phyloP scores from a whole-genome alignment of 2,888 invertebrate species.

The Silvanus unidentatus region DNA sequence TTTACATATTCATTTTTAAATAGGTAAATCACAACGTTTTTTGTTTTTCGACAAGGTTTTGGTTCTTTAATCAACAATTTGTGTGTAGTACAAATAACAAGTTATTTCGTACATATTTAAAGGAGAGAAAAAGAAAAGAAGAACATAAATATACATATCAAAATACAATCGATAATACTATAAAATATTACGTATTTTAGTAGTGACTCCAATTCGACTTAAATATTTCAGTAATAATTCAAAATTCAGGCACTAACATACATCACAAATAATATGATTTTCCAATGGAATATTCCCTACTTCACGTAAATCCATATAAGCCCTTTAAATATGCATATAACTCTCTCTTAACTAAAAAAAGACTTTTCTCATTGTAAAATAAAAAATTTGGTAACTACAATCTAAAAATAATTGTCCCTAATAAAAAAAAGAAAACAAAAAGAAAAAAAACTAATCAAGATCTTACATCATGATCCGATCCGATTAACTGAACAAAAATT shows the following conservation, averaged over 20 bases:
- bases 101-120: no score
- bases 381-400: not conserved
- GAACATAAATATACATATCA: no score
- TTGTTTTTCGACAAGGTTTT: not conserved
- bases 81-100: not conserved
- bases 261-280: slow-evolving; percentile 15
- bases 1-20: not conserved
- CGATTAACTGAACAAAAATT: not conserved
- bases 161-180: no score
- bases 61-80: slow-evolving; percentile 3
- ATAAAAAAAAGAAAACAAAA: slow-evolving; percentile 4
- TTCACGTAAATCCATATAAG: no score
- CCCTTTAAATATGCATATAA: not conserved
- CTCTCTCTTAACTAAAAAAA: not conserved
- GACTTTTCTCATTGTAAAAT: not conserved
- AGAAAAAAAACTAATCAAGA: no score
- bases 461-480: not conserved
- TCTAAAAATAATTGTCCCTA: not conserved
- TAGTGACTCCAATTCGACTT: no score
- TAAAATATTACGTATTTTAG: no score
- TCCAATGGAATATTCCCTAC: not conserved
- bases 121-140: no score
- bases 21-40: not conserved
- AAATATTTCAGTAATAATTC: not conserved
- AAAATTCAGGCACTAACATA: slow-evolving; percentile 21